A percentile compares a stretch with the other conserved stretches of the same genome.
Evolutionary conservation across 2,113 vertebrate species (phyloP).

Genomic region (Polyodon spathula): DNA sequence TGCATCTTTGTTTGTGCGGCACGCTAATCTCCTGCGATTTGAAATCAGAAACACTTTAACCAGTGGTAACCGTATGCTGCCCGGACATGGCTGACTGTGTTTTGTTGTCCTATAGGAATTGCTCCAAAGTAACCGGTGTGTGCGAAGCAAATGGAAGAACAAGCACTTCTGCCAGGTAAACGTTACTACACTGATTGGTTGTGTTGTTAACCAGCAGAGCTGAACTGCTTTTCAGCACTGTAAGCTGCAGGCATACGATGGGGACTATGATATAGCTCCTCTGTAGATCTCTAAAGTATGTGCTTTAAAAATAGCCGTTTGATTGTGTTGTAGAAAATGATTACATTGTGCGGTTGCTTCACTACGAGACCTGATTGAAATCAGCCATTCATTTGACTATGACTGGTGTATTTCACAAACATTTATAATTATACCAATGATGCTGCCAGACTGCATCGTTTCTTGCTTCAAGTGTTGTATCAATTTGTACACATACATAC

Average conservation of each 20-base stretch:
- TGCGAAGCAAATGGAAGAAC: conserved; percentile 88
- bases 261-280: conserved; percentile 23
- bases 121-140: conserved; percentile 72
- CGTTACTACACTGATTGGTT: conserved; percentile 42
- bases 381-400: neutral
- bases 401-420: neutral
- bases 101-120: conserved; percentile 72
- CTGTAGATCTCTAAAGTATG: neutral
- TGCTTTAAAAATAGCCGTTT: neutral
- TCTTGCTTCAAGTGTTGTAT: neutral
- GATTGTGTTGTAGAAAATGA: neutral
- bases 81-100: conserved; percentile 44
- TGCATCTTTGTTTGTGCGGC: conserved; percentile 73
- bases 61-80: conserved; percentile 26
- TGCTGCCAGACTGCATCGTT: neutral
- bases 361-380: conserved; percentile 9
- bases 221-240: conserved; percentile 29
- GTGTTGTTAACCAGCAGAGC: conserved; percentile 31
- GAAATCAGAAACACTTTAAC: conserved; percentile 49
- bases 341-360: neutral
- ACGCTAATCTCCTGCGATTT: conserved; percentile 37
- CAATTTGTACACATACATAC: neutral
- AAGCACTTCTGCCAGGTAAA: conserved; percentile 88
- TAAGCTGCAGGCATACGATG: conserved; percentile 31
- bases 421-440: neutral